Base-by-base conservation (phyloP, 2,113 vertebrate genomes). In the Clarias batrachus region DNA sequence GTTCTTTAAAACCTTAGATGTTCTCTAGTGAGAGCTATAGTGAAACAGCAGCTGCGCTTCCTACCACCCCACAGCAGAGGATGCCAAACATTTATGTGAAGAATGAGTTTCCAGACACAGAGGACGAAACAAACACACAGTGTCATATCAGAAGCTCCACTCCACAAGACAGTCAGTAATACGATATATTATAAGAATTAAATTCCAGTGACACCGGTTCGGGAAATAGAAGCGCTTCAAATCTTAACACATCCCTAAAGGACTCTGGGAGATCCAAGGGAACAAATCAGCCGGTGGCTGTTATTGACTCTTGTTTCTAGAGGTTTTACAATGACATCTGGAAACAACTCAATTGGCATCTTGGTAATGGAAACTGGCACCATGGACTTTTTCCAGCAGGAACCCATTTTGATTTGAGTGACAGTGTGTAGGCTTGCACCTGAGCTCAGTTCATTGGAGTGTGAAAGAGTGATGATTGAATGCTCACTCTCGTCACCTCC, bases 361-460 rank as follows among this genome's bases (percentile, higher is more conserved):
- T 82, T 21, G 27, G 57, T 86, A 86, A 86, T 82, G 79, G 85
- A 63, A 81, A 74, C 16, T 63, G 79, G 66, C 85, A 82, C 10
- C 71, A 41, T 41, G 52, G n/a, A 86, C 54, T 37, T 73, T 86
- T 86, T 48, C 79, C 27, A 54, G 37, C 79, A 82, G 79, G 57
- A 86, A 74, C 82, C 57, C 85, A 74, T 86, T 86, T 86, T 23
- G 79, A 71, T 62, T 62, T 86, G 85, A 86, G 85, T 86, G 78
- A 86, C 65, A 86, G 63, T 41, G 17, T 59, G 76, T n/a, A 81
- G 77, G 66, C 25, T 71, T 73, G 66, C 85, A 86, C 85, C 85
- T 86, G 85, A 86, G 79, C 85, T 63, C 79, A 74, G 57, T 63
- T 82, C 79, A 74, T 68, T 65, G 56, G 17, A 52, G 85, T 74